These are phyloP conservation scores for Emydoidea blandingii DNA, from an alignment of 2,797 vertebrate species.

Conservation along the genomic window DNA sequence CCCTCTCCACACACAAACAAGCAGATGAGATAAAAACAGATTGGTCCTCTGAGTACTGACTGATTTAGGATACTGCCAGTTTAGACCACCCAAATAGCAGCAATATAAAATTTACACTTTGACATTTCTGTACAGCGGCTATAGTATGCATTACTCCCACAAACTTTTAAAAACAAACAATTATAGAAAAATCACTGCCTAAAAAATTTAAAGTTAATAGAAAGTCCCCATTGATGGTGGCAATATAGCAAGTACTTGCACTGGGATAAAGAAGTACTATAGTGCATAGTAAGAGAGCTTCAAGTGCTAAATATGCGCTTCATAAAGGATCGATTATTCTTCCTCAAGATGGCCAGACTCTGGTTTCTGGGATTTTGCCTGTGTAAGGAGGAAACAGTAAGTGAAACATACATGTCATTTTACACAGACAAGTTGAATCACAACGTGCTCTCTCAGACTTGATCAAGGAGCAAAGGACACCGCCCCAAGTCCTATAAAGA, in stretches of 20 bases:
- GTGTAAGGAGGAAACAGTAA: background rate
- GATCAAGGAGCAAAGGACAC: background rate
- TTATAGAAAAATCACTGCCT: conserved; percentile 63
- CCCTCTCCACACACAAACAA: accelerated
- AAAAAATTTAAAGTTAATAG: conserved; percentile 47
- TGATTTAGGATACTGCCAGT: accelerated
- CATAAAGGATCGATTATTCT: background rate
- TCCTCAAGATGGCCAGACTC: accelerated
- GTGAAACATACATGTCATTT: background rate
- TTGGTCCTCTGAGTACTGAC: accelerated
- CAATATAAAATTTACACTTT: background rate
- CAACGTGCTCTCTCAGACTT: background rate
- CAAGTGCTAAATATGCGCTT: accelerated
- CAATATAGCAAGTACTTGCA: accelerated
- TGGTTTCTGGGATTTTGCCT: conserved; percentile 47
- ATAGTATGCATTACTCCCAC: background rate
- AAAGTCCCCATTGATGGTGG: background rate
- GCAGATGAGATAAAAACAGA: accelerated
- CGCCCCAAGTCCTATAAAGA: background rate
- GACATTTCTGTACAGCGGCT: background rate
- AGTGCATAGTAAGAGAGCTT: accelerated
- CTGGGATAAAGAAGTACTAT: accelerated
- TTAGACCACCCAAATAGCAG: background rate
- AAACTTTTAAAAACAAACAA: conserved; percentile 48
- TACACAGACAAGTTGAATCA: background rate